phyloP scores from a whole-genome alignment of 2,888 invertebrate genomes.

The Coelopa pilipes region DNA sequence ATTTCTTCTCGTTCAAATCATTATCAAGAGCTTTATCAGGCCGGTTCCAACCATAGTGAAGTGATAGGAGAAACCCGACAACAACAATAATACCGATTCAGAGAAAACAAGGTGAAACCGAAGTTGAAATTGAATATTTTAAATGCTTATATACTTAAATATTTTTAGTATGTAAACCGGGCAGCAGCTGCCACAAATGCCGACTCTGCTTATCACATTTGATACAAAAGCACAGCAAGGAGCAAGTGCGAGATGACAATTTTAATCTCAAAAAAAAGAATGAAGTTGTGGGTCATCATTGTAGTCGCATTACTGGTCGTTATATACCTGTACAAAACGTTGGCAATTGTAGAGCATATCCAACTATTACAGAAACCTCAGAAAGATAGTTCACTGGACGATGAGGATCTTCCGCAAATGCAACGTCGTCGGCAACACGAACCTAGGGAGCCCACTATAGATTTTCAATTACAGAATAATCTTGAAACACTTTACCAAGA shows the following conservation, averaged over 20 bases:
- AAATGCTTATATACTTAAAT: too few species aligned
- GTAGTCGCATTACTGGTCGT: constrained; percentile 49
- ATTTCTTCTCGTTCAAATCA: too few species aligned
- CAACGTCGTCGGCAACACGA: constrained; percentile 40
- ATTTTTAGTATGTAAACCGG: neutral
- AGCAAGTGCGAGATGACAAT: constrained; percentile 47
- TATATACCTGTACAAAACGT: constrained; percentile 53
- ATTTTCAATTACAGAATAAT: constrained; percentile 41
- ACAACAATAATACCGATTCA: too few species aligned
- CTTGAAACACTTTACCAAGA: constrained; percentile 49
- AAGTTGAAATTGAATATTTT: too few species aligned
- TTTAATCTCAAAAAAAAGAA: constrained; percentile 53
- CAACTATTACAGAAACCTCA: neutral
- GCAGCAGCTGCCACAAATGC: constrained; percentile 13
- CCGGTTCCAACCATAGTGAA: too few species aligned
- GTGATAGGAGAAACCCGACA: too few species aligned
- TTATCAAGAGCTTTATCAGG: too few species aligned
- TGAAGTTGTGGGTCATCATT: constrained; percentile 53
- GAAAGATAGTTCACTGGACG: neutral
- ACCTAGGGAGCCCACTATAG: constrained; percentile 47
- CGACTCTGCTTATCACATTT: neutral
- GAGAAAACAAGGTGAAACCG: too few species aligned
- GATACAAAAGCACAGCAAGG: neutral
- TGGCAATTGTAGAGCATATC: constrained; percentile 36
- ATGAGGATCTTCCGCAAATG: neutral